Base-by-base conservation (phyloP, 2,113 vertebrate genomes). In the Cavia porcellus region DNA sequence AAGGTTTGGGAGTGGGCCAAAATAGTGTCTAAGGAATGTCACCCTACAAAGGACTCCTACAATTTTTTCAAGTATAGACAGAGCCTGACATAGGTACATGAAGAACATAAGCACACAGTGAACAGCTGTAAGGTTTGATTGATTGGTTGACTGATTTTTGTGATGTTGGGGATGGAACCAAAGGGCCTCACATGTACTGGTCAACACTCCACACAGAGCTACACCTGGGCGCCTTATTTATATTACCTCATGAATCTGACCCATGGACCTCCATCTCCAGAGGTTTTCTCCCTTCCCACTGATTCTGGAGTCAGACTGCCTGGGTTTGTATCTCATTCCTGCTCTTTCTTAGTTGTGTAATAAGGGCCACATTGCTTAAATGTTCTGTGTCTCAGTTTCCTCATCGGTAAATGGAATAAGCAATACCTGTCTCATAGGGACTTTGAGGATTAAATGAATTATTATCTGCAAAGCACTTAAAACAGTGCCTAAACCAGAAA, bases 341-440 rank as follows among this genome's bases (percentile, higher is more conserved):
- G 89, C 86, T 83, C 19, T 64, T 87, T 57, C 72, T 80, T 66
- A 61, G 57, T 84, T 62, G 61, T 70, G 38, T 90, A 81, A 74
- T 62, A 72, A 85, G 52, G 20, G 62, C 12, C 47, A 82, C 4
- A 38, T 22, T 83, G 55, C 22, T 96, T 47, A 94, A 94, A 42
- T 17, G 13, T 45, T 66, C 80, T 61, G 7, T 86, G 70, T 77
- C 87, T 90, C 59, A 4, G 59, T 97, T 90, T 95, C 72, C 59
- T 90, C 66, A 86, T 66, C 47, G 92, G 88, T 79, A 97, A 95
- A 75, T 50, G 42, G 59, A 45, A 89, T 68, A 66, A 86, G 35
- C 68, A 87, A 75, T 19, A 50, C 22, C 35, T n/a, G 68, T 19
- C 32, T 94, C 61, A 12, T 20, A 35, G 42, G 45, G 47, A 86